phyloP scores from a whole-genome alignment of 2,797 vertebrate genomes.

The Tamandua tetradactyla region DNA sequence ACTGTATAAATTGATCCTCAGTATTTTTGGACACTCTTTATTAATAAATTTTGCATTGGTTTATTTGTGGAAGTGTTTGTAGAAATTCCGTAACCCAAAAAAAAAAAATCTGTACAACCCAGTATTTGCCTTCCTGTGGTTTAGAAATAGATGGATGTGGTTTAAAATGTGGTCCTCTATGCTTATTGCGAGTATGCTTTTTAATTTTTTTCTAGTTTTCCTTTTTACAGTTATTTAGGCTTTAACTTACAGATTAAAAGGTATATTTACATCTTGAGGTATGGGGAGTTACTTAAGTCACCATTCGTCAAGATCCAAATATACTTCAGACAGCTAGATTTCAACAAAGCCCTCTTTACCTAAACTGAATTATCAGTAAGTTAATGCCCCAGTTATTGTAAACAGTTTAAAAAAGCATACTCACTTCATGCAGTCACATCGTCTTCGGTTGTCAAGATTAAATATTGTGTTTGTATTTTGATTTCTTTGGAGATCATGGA shows the following conservation, averaged over 20 bases:
- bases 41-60: conserved; percentile 16
- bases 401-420: conserved; percentile 84
- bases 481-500: conserved; percentile 83
- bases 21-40: conserved; percentile 71
- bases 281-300: conserved; percentile 76
- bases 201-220: conserved; percentile 69
- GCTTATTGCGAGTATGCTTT: conserved; percentile 80
- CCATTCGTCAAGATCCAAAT: conserved; percentile 82
- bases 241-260: conserved; percentile 81
- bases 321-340: conserved; percentile 71
- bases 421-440: conserved; percentile 84
- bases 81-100: conserved; percentile 53
- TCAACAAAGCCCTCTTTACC: conserved; percentile 78
- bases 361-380: conserved; percentile 77
- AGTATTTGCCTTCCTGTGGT: conserved; percentile 74
- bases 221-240: conserved; percentile 79
- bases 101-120: conserved; percentile 65
- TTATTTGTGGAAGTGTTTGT: conserved; percentile 50
- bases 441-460: conserved; percentile 84
- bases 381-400: conserved; percentile 82
- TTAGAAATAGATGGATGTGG: conserved; percentile 64
- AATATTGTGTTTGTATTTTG: conserved; percentile 84
- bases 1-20: conserved; percentile 53
- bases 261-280: conserved; percentile 80
- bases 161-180: conserved; percentile 66